A percentile compares a stretch with the other conserved stretches of the same genome.
Conservation (phyloP, 2,888 invertebrate genomes). For the Heliconius cydno region DNA sequence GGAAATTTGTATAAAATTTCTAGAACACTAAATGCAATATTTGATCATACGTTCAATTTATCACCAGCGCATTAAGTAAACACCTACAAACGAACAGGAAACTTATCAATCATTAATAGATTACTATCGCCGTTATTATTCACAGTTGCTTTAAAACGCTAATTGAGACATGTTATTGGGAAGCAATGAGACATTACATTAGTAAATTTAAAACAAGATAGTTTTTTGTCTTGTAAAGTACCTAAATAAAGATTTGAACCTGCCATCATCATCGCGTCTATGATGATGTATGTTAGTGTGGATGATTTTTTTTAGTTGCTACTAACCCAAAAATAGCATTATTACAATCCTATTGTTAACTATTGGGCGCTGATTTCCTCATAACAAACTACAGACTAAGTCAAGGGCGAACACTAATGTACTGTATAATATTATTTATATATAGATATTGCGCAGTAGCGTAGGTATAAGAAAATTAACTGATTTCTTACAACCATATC, state of each 20-base stretch:
- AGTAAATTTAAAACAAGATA: not conserved
- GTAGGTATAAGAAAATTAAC: not conserved
- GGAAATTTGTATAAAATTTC: not conserved
- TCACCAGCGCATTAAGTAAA: conserved; percentile 5
- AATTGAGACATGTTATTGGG: not conserved
- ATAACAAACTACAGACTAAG: conserved; percentile 6
- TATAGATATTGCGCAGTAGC: conserved; percentile 7
- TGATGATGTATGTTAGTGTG: not conserved
- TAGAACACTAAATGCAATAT: not conserved
- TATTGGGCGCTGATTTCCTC: not conserved
- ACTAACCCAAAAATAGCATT: not conserved
- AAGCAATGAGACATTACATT: not conserved
- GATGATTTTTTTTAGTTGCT: too few relatives aligned
- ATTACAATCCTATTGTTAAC: not conserved
- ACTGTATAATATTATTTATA: conserved; percentile 7
- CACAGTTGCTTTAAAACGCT: not conserved
- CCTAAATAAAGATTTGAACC: not conserved
- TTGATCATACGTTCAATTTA: not conserved
- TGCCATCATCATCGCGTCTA: not conserved
- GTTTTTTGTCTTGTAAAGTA: not conserved
- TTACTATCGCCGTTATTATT: conserved; percentile 19
- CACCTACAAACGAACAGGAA: conserved; percentile 45
- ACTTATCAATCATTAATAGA: conserved; percentile 44
- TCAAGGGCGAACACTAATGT: conserved; percentile 7
- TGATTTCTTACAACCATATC: not conserved